Evolutionary conservation across 2,888 invertebrate genomes (phyloP).

Genomic region (Cenopis cana): DNA sequence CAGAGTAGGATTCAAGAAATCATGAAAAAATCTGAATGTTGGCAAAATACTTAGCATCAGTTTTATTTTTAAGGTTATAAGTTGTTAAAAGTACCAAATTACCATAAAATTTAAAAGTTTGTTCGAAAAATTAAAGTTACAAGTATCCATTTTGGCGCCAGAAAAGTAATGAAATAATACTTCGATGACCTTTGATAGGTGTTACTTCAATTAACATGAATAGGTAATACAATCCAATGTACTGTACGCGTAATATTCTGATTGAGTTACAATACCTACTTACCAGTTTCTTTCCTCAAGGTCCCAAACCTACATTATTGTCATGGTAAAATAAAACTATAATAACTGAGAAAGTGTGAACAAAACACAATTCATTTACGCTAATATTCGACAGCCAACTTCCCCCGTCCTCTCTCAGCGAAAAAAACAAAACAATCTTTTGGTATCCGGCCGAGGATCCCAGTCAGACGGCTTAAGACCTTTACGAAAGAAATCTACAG

Average conservation of each 20-base stretch:
- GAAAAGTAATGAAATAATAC: constrained; percentile 35
- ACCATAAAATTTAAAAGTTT: no score
- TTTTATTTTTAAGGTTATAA: no score
- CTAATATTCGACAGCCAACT: background rate
- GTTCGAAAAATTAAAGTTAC: no score
- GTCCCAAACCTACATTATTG: background rate
- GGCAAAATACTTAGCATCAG: no score
- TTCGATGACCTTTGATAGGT: constrained; percentile 54
- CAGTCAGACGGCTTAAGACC: no score
- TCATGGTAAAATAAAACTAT: background rate
- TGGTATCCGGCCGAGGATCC: no score
- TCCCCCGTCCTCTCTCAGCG: no score
- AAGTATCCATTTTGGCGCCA: background rate
- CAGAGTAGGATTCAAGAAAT: no score
- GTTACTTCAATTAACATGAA: constrained; percentile 1
- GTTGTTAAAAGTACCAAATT: no score
- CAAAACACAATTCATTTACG: background rate
- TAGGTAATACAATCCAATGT: constrained; percentile 1
- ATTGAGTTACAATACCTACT: background rate
- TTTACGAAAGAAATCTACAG: constrained; percentile 10
- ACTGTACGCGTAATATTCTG: background rate
- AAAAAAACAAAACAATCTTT: no score
- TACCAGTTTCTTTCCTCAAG: constrained; percentile 20
- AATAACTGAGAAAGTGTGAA: no score
- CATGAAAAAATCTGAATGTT: background rate